Conservation (phyloP, 2,113 vertebrate species). For the Sapayoa aenigma region DNA sequence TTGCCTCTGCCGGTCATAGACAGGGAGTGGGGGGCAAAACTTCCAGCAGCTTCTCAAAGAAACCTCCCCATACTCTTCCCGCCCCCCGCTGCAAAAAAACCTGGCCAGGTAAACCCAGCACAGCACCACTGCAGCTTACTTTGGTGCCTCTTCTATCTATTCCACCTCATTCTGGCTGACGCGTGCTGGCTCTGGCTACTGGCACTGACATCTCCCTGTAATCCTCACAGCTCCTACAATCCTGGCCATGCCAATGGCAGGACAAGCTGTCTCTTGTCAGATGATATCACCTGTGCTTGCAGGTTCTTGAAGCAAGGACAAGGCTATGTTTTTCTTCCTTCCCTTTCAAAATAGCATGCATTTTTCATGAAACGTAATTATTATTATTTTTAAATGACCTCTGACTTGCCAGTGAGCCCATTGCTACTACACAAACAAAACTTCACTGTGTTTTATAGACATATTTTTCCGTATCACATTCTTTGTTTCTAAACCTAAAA, state of each 20-base stretch:
- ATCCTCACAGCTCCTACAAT: neutral
- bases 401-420: neutral
- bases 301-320: neutral
- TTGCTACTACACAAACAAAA: neutral
- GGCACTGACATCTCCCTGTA: neutral
- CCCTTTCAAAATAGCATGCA: neutral
- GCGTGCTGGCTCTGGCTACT: neutral
- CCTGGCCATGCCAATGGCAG: neutral
- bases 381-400: neutral
- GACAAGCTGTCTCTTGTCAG: neutral
- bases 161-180: neutral
- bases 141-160: neutral
- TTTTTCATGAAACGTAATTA: neutral
- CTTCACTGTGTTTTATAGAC: neutral
- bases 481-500: neutral
- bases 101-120: too few species aligned
- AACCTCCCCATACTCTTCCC: too few species aligned
- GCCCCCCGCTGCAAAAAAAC: too few species aligned
- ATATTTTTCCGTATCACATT: neutral
- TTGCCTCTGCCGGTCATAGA: too few species aligned
- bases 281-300: rapidly evolving
- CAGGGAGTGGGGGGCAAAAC: too few species aligned
- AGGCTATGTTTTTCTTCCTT: neutral
- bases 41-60: too few species aligned
- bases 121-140: neutral